These are phyloP conservation scores for Drosophila demipolita DNA, from an alignment of 2,888 invertebrate species.

Conservation along the genomic window DNA sequence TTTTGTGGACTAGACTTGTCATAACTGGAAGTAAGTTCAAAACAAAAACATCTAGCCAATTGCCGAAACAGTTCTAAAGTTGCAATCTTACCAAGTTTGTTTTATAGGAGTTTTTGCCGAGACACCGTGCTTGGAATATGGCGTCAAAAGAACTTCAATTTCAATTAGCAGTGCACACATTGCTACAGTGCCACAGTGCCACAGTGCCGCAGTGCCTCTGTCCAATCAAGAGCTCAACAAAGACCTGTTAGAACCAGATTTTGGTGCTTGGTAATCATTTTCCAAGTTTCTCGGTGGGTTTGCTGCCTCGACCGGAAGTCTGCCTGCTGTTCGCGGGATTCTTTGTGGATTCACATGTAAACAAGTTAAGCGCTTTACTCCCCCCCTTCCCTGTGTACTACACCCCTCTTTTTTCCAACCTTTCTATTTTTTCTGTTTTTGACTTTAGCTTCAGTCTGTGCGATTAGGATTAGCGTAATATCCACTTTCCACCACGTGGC, in stretches of 20 bases:
- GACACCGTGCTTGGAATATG: conserved; percentile 12
- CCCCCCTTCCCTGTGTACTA: neutral
- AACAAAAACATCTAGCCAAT: conserved; percentile 34
- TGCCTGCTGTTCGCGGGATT: conserved; percentile 20
- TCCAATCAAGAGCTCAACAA: conserved; percentile 45
- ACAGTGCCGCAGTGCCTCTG: neutral
- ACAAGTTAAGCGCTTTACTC: conserved; percentile 25
- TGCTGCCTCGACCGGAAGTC: conserved; percentile 23
- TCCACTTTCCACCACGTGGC: neutral
- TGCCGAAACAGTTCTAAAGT: conserved; percentile 39
- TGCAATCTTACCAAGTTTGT: conserved; percentile 40
- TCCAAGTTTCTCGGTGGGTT: conserved; percentile 13
- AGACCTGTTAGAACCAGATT: conserved; percentile 33
- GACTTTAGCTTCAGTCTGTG: conserved; percentile 8
- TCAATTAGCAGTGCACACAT: conserved; percentile 40
- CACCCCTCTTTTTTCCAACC: neutral
- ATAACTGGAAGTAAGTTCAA: conserved; percentile 38
- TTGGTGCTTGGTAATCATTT: conserved; percentile 26
- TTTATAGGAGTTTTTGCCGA: conserved; percentile 19
- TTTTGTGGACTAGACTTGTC: conserved; percentile 30
- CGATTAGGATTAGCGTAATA: conserved; percentile 8
- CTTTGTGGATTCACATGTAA: conserved; percentile 43
- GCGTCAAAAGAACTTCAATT: conserved; percentile 51
- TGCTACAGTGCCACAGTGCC: neutral
- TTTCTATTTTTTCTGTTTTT: neutral